Percentiles rank a stretch among this genome's conserved stretches.
Conservation (phyloP, 2,888 invertebrate genomes). For the Phragmatobia fuliginosa region DNA sequence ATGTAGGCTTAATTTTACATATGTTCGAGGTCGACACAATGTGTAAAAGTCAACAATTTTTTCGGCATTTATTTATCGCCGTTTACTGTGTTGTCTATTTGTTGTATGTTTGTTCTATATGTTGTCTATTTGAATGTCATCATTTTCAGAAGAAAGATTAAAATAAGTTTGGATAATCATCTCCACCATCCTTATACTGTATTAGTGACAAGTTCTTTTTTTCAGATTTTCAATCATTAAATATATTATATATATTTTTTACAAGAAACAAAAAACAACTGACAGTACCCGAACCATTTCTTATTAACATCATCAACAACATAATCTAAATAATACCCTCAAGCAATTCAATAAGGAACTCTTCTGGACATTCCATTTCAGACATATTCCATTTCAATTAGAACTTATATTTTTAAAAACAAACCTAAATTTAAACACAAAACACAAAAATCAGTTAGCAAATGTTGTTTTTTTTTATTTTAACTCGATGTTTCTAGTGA, state of each 20-base stretch:
- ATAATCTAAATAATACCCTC: conserved; percentile 17
- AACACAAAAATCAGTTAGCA: background rate
- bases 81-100: too few species aligned
- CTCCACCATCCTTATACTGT: too few species aligned
- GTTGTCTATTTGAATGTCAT: background rate
- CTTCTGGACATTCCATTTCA: conserved; percentile 7
- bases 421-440: background rate
- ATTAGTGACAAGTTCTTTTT: too few species aligned
- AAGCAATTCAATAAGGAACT: conserved; percentile 18
- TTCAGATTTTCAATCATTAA: background rate
- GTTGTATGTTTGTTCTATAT: background rate
- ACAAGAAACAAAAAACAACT: background rate
- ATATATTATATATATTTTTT: background rate
- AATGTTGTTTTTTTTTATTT: background rate
- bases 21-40: too few species aligned
- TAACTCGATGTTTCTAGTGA: background rate
- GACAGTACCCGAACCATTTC: background rate
- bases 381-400: conserved; percentile 23
- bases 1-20: too few species aligned
- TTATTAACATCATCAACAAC: conserved; percentile 3
- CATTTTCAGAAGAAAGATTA: background rate
- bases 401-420: background rate
- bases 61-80: too few species aligned
- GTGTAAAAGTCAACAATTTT: too few species aligned
- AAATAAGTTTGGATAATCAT: too few species aligned